These are phyloP conservation scores for Eospalax fontanierii DNA, from an alignment of 2,797 vertebrate genomes.

Conservation along the genomic window DNA sequence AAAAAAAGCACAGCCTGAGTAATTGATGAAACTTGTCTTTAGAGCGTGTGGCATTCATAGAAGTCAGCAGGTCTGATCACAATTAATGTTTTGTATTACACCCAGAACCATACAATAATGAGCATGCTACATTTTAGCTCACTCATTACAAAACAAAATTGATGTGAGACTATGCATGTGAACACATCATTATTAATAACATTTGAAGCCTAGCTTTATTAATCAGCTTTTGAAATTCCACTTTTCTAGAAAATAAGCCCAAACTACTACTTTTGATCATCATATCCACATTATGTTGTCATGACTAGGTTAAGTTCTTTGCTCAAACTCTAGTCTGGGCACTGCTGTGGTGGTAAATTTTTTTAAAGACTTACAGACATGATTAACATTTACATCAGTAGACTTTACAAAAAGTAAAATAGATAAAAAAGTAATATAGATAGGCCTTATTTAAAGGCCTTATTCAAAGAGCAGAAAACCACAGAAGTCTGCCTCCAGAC, in stretches of 20 bases:
- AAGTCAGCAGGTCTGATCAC: neutral
- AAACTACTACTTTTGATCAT: neutral
- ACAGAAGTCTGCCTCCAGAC: neutral
- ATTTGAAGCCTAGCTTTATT: slow-evolving; percentile 1
- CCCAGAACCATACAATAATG: neutral
- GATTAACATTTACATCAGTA: neutral
- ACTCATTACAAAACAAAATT: too few relatives aligned
- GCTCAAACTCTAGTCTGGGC: neutral
- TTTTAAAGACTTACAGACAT: neutral
- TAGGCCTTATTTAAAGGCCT: too few relatives aligned
- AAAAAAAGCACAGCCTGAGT: neutral
- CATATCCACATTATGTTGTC: neutral
- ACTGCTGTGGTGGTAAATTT: neutral
- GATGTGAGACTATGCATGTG: neutral
- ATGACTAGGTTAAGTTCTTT: neutral
- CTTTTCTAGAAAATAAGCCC: neutral
- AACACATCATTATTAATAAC: neutral
- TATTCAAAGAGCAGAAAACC: neutral
- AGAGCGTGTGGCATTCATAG: neutral
- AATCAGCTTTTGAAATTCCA: slow-evolving; percentile 42
- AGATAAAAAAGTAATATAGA: too few relatives aligned
- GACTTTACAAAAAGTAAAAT: neutral
- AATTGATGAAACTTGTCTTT: neutral
- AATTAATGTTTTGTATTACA: neutral
- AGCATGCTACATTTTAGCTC: neutral